Base-by-base conservation (phyloP, 30 jellyfish, hydroid and myxozoan species). In the Chrysaora quinquecirrha region DNA sequence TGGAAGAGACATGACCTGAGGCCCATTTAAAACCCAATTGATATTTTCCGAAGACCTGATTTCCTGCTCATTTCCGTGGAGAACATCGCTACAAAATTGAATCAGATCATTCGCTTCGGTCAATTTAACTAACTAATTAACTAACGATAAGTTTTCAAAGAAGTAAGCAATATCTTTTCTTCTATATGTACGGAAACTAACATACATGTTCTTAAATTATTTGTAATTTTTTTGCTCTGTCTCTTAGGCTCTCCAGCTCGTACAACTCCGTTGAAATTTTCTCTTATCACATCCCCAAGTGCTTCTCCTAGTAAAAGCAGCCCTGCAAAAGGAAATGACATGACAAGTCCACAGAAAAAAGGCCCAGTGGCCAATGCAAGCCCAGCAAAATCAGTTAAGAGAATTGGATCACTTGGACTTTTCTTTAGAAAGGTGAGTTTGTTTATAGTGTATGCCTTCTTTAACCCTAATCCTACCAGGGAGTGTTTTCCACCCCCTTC, bases 371-470 rank as follows among this genome's bases (percentile, higher is more conserved):
- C 34, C 46, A 34, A 54, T 9, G 90, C 82, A 9, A 94, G 99
- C 67, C 97, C 97, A 0, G 83, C 85, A 2, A 94, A 88, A 64
- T 30, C 92, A 1, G 63, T 49, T 0, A 89, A 78, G 83, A 88
- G 84, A 71, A 82, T 50, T 49, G 95, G 94, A 30, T 87, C 99
- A 9, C 91, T 94, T 20, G 99, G 99, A 11, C 90, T 94, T 33
- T 94, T 94, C 89, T 94, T 94, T 54, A 74, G 99, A 31, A 94
- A 94, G 90, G 96, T 87, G 56, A 0, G 81, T 1, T 24, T 30
- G 54, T 38, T 38, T 38, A n/a, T n/a, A n/a, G n/a, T n/a, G n/a
- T n/a, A n/a, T n/a, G 12, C n/a, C 18, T 11, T 11, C n/a, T 61
- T 61, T 16, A 22, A n/a, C n/a, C n/a, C n/a, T n/a, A n/a, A n/a